phyloP scores from a whole-genome alignment of 2,113 vertebrate species.

The Typhlomys cinereus region DNA sequence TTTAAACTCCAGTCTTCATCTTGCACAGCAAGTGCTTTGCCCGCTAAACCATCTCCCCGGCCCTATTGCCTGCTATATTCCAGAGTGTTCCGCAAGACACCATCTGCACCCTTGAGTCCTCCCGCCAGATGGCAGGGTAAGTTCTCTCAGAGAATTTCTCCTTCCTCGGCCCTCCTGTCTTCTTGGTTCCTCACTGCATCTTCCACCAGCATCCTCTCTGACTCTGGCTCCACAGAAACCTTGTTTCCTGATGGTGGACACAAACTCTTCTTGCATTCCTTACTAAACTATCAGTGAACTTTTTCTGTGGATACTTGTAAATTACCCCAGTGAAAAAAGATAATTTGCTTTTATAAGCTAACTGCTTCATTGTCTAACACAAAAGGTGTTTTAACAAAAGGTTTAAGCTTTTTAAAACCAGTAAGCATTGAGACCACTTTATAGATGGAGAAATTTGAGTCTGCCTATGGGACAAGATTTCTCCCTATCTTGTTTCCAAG shows the following conservation, averaged over 20 bases:
- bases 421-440: not conserved
- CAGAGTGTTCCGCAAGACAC: not conserved
- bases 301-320: not conserved
- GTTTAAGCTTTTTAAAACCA: slow-evolving; percentile 22
- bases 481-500: slow-evolving; percentile 7
- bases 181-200: not conserved
- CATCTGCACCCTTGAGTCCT: not conserved
- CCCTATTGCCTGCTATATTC: not conserved
- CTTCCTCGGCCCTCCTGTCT: slow-evolving; percentile 1
- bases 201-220: not conserved
- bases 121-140: not conserved
- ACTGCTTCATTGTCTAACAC: slow-evolving; percentile 9
- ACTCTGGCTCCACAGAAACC: not conserved
- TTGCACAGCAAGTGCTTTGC: no score
- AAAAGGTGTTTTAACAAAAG: slow-evolving; percentile 36
- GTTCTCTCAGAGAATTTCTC: slow-evolving; percentile 1
- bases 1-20: no score
- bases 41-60: no score
- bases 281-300: not conserved
- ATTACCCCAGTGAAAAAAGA: slow-evolving; percentile 13
- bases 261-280: not conserved
- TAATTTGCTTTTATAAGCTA: slow-evolving; percentile 26
- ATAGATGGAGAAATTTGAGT: slow-evolving; percentile 15
- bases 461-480: not conserved
- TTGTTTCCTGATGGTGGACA: not conserved